phyloP scores from a whole-genome alignment of 1,140 invertebrate genomes.

The Drosophila saltans region DNA sequence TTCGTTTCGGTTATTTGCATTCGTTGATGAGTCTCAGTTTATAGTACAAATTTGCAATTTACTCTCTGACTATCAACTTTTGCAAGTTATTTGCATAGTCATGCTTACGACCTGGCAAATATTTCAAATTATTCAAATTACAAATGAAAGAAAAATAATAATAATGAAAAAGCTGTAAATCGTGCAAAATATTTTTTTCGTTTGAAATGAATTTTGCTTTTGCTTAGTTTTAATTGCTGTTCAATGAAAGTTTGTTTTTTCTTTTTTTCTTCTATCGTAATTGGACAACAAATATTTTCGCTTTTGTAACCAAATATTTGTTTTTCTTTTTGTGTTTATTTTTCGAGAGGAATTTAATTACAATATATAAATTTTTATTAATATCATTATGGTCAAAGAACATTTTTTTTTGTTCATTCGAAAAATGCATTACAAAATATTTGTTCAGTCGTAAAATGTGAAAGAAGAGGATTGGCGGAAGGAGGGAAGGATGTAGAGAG shows the following conservation, averaged over 20 bases:
- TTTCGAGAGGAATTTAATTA: slow-evolving; percentile 65
- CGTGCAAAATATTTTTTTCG: slow-evolving; percentile 41
- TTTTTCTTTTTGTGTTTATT: slow-evolving; percentile 23
- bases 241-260: slow-evolving; percentile 50
- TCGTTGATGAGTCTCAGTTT: slow-evolving; percentile 14
- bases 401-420: slow-evolving; percentile 1
- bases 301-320: slow-evolving; percentile 26
- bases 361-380: slow-evolving; percentile 66
- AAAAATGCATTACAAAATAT: slow-evolving; percentile 26
- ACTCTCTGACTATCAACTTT: slow-evolving; percentile 17
- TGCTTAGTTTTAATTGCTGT: slow-evolving; percentile 78
- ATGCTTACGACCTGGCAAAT: slow-evolving; percentile 49
- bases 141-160: neutral
- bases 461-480: neutral
- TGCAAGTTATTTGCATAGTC: slow-evolving; percentile 57
- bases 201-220: slow-evolving; percentile 71
- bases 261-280: slow-evolving; percentile 22
- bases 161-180: slow-evolving; percentile 6
- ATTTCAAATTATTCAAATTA: slow-evolving; percentile 37
- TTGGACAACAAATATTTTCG: slow-evolving; percentile 68
- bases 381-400: slow-evolving; percentile 36
- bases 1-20: slow-evolving; percentile 53
- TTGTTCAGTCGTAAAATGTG: slow-evolving; percentile 21
- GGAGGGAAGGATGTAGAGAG: neutral
- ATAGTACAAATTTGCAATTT: slow-evolving; percentile 12